Evolutionary conservation across 2,888 invertebrate genomes (phyloP), one percentile per base, ranked within the genome.

Genomic region (Amblyjoppa proteus): DNA sequence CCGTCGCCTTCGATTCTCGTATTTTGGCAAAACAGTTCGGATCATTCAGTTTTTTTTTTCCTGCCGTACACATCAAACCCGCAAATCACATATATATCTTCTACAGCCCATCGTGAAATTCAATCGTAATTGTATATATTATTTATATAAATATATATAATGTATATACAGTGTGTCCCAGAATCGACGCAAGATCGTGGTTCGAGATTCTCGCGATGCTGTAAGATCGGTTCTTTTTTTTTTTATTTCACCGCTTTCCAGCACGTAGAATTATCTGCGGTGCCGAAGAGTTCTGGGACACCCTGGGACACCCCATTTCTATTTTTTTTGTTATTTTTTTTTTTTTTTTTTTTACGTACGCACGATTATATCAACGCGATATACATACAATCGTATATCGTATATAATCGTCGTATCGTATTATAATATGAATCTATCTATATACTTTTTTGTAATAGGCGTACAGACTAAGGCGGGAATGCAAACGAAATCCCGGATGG

Each of bases 401-500:
- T 90, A 90, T 90, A 91, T 90, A 91, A 90, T 91, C 88, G 89
- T 91, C 90, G 89, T 88, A 88, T 90, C 89, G 88, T 88, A 90
- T 88, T 90, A 89, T 91, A 92, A 89, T 91, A 91, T 90, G 90
- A 89, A 85, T 91, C 92, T 92, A 92, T 92, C 91, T 92, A 92
- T 91, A 77, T 83, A 82, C 34, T 82, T 75, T 81, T 78, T 90
- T 90, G 87, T 91, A 89, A 88, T 92, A 92, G 91, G 92, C 92
- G 89, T 90, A 90, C 89, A 91, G 90, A 92, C 91, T 91, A 90
- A 90, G 90, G 90, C 90, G 91, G 91, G 91, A 90, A 90, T 88
- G 90, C 89, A 88, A 90, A 89, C 87, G 88, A 89, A 90, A 88
- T 89, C 89, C 89, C 89, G 87, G 84, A 79, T 90, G 88, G 90